Percentiles rank a stretch among this genome's conserved stretches.
Conservation (phyloP, 2,888 invertebrate species). For the Emmelina monodactyla region DNA sequence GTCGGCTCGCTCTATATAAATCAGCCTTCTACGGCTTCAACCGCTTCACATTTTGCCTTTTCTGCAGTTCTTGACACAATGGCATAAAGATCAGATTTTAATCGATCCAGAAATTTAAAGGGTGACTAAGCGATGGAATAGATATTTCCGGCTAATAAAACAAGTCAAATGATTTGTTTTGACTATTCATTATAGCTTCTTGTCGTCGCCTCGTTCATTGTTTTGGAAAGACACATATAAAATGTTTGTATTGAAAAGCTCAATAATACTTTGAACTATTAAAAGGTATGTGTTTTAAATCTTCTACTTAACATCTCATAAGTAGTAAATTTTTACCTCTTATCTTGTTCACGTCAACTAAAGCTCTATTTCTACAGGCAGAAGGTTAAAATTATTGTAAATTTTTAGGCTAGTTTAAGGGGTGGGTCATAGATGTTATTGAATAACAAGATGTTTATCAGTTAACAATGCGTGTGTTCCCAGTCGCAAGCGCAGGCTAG, state of each 20-base stretch:
- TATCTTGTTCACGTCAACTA: no score
- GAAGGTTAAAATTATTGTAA: slow-evolving; percentile 6
- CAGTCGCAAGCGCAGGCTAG: slow-evolving; percentile 21
- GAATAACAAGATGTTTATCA: slow-evolving; percentile 51
- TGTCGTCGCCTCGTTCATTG: no score
- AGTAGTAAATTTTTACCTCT: no score
- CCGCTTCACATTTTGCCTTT: neutral
- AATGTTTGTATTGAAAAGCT: no score
- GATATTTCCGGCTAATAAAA: slow-evolving; percentile 26
- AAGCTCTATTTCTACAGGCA: no score
- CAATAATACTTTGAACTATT: no score
- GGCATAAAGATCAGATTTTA: slow-evolving; percentile 2
- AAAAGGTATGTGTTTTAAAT: no score
- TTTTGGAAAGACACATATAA: no score
- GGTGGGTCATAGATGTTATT: slow-evolving; percentile 36
- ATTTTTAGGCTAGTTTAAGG: no score
- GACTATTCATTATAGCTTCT: slow-evolving; percentile 36
- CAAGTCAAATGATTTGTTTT: slow-evolving; percentile 35
- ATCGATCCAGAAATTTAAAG: slow-evolving; percentile 3
- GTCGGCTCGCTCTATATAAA: slow-evolving; percentile 29
- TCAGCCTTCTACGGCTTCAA: slow-evolving; percentile 14
- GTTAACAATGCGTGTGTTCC: slow-evolving; percentile 52
- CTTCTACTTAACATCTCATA: no score
- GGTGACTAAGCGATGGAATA: slow-evolving; percentile 20
- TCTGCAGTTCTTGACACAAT: neutral